These are phyloP conservation scores for Ophioderma brevispina DNA, from an alignment of 35 echinoderm and acorn worm species.

Conservation along the genomic window DNA sequence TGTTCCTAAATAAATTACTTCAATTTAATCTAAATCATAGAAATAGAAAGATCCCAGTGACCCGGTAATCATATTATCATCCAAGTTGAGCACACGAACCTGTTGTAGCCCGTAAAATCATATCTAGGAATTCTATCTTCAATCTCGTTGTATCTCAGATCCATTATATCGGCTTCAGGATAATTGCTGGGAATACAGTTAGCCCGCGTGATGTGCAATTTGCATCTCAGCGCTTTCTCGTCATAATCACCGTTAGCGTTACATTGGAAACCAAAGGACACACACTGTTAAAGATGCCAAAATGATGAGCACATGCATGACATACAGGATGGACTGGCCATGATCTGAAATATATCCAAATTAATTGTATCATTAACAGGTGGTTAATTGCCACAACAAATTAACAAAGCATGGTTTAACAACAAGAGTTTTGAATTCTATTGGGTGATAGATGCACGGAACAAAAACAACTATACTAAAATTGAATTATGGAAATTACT, in stretches of 20 bases:
- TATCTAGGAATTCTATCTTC: neutral
- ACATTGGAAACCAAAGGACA: neutral
- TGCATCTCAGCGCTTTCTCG: neutral
- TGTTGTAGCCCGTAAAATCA: neutral
- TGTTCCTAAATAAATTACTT: neutral
- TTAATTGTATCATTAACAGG: too few species aligned
- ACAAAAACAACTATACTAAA: too few species aligned
- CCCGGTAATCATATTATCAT: neutral
- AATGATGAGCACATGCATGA: too few species aligned
- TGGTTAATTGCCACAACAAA: too few species aligned
- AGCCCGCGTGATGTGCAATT: neutral
- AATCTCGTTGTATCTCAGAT: slow-evolving; percentile 29
- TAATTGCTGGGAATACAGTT: slow-evolving; percentile 24
- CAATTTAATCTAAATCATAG: neutral
- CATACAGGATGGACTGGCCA: too few species aligned
- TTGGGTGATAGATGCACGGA: too few species aligned
- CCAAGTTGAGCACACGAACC: neutral
- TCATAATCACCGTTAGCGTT: slow-evolving; percentile 4
- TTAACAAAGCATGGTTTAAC: too few species aligned
- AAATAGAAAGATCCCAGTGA: neutral
- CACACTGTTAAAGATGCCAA: too few species aligned
- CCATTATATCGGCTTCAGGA: slow-evolving; percentile 21
- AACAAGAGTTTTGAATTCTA: too few species aligned
- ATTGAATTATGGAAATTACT: too few species aligned
- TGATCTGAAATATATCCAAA: too few species aligned